phyloP scores from a whole-genome alignment of 35 echinoderm and acorn worm species.

The Apostichopus californicus region DNA sequence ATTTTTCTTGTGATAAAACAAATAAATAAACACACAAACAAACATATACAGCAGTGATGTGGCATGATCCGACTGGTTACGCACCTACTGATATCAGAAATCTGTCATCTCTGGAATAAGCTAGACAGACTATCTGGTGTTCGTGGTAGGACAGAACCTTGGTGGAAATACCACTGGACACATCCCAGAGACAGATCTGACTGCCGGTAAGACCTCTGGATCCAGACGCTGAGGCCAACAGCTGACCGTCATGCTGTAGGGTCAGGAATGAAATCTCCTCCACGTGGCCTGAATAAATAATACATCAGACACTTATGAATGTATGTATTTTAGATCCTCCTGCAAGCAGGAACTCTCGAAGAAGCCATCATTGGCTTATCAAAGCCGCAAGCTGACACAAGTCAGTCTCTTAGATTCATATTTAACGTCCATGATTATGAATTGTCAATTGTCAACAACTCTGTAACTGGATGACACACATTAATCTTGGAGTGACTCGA shows the following conservation, averaged over 20 bases:
- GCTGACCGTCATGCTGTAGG: constrained; percentile 88
- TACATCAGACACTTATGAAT: background rate
- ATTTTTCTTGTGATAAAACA: too few relatives aligned
- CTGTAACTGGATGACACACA: too few relatives aligned
- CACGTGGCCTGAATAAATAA: constrained; percentile 72
- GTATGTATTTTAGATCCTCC: too few relatives aligned
- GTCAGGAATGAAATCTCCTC: constrained; percentile 90
- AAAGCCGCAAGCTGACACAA: too few relatives aligned
- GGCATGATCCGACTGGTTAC: background rate
- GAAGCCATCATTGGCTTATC: too few relatives aligned
- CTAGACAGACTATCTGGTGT: constrained; percentile 86
- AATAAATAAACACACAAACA: too few relatives aligned
- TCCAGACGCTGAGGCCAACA: constrained; percentile 93
- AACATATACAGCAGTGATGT: background rate
- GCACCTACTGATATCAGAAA: constrained; percentile 94
- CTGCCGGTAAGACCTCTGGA: constrained; percentile 80
- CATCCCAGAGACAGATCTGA: constrained; percentile 98
- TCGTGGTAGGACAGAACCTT: constrained; percentile 97
- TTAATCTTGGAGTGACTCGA: too few relatives aligned
- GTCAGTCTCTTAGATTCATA: too few relatives aligned
- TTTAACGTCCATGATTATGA: too few relatives aligned
- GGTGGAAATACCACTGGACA: constrained; percentile 73
- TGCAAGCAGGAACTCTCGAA: too few relatives aligned
- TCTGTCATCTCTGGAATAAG: constrained; percentile 93
- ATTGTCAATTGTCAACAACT: too few relatives aligned